Base-by-base conservation (phyloP, 2,113 vertebrate genomes). In the Aleadryas rufinucha region DNA sequence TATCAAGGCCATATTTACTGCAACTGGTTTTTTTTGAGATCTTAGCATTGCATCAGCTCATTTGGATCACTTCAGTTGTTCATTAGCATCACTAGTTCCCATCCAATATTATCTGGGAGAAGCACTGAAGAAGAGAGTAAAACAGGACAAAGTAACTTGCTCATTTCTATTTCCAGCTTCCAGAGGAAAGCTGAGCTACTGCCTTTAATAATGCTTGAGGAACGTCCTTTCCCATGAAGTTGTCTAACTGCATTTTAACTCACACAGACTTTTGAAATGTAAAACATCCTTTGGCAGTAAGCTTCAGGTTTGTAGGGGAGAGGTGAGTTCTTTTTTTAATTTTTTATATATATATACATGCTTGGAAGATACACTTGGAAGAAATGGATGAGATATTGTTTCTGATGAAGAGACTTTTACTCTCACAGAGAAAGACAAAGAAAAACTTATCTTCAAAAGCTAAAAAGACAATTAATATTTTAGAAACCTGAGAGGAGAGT, bases 281-380 rank as follows among this genome's bases (percentile, higher is more conserved):
- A 96, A 95, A 95, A 65, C 16, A 86, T 77, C 16, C 19, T 39
- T 17, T 44, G n/a, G 37, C 37, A 72, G 33, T 52, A 79, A 79
- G 35, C 28, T 45, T 83, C 79, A 90, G 79, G 66, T 96, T 93
- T 93, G 53, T 92, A 92, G 66, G 63, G 86, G 33, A 93, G 83
- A 88, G 70, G 66, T 90, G 33, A 76, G 81, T n/a, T 82, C 7
- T 64, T 74, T 69, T 96, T 64, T 33, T n/a, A n/a, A n/a, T n/a
- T n/a, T n/a, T n/a, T n/a, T 18, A 16, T 52, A 27, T 50, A 27
- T 18, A 41, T 41, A 41, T 41, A 41, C 41, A 41, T 35, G 10
- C 27, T 79, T 47, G 53, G 28, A 80, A 87, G 12, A 47, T 26
- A 41, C 8, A 44, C 3, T 44, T 72, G 19, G 53, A 88, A 56